Percentiles rank a stretch among this genome's conserved stretches.
Conservation (phyloP, 2,113 vertebrate species). For the Sinosuthora webbiana region DNA sequence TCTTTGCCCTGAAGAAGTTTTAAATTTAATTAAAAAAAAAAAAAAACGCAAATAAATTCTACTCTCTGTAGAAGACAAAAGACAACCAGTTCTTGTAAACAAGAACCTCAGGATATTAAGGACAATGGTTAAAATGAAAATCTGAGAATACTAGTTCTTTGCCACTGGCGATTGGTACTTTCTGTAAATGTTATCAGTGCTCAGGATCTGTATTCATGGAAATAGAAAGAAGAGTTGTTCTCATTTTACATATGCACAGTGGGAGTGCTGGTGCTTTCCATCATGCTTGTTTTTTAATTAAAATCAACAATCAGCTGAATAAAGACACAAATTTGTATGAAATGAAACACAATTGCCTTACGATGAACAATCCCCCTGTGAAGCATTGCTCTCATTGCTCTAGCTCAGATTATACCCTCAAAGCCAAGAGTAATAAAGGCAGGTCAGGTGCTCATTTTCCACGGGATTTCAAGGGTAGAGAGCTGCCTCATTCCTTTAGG, state of each 20-base stretch:
- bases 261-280: slow-evolving; percentile 41
- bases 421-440: not conserved
- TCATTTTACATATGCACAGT: slow-evolving; percentile 35
- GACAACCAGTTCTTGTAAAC: slow-evolving; percentile 31
- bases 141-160: slow-evolving; percentile 12
- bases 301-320: slow-evolving; percentile 57
- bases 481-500: not conserved
- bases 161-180: not conserved
- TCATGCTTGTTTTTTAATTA: slow-evolving; percentile 63
- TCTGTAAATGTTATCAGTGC: slow-evolving; percentile 42
- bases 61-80: slow-evolving; percentile 29
- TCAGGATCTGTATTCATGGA: not conserved
- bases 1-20: slow-evolving; percentile 8
- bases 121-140: slow-evolving; percentile 51
- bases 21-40: slow-evolving; percentile 20
- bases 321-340: slow-evolving; percentile 50
- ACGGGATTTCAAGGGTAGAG: not conserved
- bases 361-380: not conserved
- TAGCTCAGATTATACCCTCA: not conserved
- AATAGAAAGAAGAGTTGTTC: slow-evolving; percentile 41
- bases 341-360: slow-evolving; percentile 22
- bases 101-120: slow-evolving; percentile 47
- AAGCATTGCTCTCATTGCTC: not conserved
- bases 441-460: not conserved
- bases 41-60: not conserved